phyloP scores from a whole-genome alignment of 2,888 invertebrate species.

The Vanessa cardui region DNA sequence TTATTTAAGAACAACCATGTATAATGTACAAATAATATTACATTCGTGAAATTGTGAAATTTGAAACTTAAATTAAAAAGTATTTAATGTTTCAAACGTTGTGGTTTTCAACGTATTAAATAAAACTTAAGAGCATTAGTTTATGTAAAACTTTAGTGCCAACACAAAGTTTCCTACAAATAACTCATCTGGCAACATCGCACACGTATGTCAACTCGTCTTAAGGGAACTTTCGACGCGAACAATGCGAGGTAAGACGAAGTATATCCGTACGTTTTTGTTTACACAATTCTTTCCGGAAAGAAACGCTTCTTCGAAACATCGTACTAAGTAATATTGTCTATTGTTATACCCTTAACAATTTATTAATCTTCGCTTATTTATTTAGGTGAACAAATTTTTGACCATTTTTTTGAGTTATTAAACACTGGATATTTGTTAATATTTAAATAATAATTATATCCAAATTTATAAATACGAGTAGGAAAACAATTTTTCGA shows the following conservation, averaged over 20 bases:
- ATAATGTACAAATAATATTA: too few relatives aligned
- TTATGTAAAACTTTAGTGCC: background rate
- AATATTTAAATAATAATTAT: too few relatives aligned
- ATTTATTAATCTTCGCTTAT: background rate
- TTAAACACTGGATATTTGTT: too few relatives aligned
- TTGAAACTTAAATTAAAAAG: too few relatives aligned
- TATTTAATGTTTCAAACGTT: too few relatives aligned
- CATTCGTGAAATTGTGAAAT: too few relatives aligned
- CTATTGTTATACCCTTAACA: background rate
- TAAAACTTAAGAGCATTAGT: background rate
- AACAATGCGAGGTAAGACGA: slow-evolving; percentile 44
- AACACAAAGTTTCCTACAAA: slow-evolving; percentile 12
- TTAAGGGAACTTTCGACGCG: slow-evolving; percentile 47
- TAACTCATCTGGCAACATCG: slow-evolving; percentile 38
- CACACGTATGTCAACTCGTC: slow-evolving; percentile 52
- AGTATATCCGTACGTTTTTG: slow-evolving; percentile 37
- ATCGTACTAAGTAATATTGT: background rate
- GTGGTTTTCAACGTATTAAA: too few relatives aligned
- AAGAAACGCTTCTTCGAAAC: slow-evolving; percentile 15
- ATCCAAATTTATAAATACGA: too few relatives aligned
- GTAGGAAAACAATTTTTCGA: too few relatives aligned
- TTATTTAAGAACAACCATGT: too few relatives aligned
- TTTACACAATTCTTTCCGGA: slow-evolving; percentile 40
- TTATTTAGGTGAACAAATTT: background rate
- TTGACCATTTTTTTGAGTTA: too few relatives aligned